Base-by-base conservation (phyloP, 2,888 invertebrate genomes). In the Melipona bicolor region DNA sequence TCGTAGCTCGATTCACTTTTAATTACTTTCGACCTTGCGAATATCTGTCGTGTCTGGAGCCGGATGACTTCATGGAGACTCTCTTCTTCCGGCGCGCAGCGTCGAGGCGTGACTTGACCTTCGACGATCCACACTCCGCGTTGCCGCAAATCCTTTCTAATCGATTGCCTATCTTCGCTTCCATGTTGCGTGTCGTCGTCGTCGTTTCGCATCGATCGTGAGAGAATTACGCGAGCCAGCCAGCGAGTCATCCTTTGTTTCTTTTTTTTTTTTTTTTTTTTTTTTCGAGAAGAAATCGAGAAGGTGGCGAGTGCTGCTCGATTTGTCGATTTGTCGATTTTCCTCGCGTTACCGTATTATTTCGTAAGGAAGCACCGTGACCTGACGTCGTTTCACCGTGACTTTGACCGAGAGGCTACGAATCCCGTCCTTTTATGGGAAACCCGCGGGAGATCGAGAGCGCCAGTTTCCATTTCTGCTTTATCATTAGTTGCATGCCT, bases 401-500 rank as follows among this genome's bases (percentile, higher is more conserved):
- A 89, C 91, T 91, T 90, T 91, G 91, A 81, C 89, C 88, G 87
- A 85, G 83, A 65, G 69, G 32, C 36, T 72, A 50, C 52, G 70
- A 67, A 77, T n/a, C n/a, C n/a, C 75, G 4, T 49, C 86, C 87
- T 77, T 88, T 87, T 87, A 89, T 59, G 89, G 89, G 76, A 69
- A 72, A 79, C 76, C 75, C 32, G 70, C 52, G 73, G 75, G 79
- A 83, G 74, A 88, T 87, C 73, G 75, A 83, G 78, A 75, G 59
- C 86, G 61, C 67, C 70, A 75, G 83, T 84, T 81, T 69, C 86
- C 81, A 83, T 85, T 85, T 68, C 75, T 59, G 74, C 52, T 62
- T 54, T 59, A 11, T 73, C 69, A 73, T 83, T 61, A 69, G 67
- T 71, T 73, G 50, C 70, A 70, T 65, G 69, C 59, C 67, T 75